Evolutionary conservation across 2,113 vertebrate species (phyloP), one percentile per base, ranked within the genome.

Genomic region (Petroica traversi): DNA sequence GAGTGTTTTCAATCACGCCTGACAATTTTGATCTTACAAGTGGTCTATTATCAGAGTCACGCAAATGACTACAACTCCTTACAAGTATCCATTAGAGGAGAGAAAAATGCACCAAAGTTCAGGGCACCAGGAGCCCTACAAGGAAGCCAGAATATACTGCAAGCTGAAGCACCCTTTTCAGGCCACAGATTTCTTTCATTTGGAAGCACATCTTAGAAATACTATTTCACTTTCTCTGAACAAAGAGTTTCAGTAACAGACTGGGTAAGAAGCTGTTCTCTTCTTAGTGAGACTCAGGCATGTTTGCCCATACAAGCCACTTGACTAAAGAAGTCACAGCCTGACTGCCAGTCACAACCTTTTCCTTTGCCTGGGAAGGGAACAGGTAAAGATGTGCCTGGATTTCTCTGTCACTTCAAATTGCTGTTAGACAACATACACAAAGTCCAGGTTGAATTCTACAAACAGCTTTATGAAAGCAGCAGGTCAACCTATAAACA

Each of bases 21-120:
- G 73, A 78, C 61, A 87, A 88, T 85, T 91, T 9, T 55, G 28
- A 78, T 81, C 88, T 88, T 87, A 89, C 38, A 89, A 93, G 85
- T 25, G 19, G 31, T 59, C 77, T 93, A 34, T 84, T 92, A 91
- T 84, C 40, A 81, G 72, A 75, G 64, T 69, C 64, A 91, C 3
- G 3, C 63, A 88, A 91, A 71, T 31, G 20, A 64, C 52, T 89
- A 89, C 84, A 91, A 81, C 61, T 71, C 64, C 73, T 89, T 71
- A 74, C 0, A 0, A 49, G 28, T 31, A 87, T n/a, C 33, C 41
- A 71, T 41, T 59, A 71, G 38, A 72, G 36, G 15, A 55, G 19
- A 86, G 43, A 51, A 89, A 94, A 94, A 71, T 1, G 12, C 49
- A 77, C 33, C 4, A 0, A 79, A 74, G 63, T 73, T 80, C n/a